Base-by-base conservation (phyloP, 2,797 vertebrate genomes). In the Acanthis flammea region DNA sequence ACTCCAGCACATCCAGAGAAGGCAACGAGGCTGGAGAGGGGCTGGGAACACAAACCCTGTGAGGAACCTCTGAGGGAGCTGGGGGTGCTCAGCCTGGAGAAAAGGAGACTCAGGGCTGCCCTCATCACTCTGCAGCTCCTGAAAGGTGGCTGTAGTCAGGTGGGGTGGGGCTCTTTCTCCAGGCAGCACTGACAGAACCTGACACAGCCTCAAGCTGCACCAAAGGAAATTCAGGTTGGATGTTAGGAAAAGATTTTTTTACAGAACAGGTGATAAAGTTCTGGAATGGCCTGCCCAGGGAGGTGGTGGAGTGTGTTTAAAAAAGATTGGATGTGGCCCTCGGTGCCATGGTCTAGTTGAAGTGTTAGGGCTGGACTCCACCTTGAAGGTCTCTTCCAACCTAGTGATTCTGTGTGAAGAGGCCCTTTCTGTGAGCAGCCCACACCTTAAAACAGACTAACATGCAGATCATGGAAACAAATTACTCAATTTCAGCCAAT, bases 131-230 rank as follows among this genome's bases (percentile, higher is more conserved):
- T 4, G 5, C 27, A 41, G 1, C 57, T 41, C 6, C 37, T 41
- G 19, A 41, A 41, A 41, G 27, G 27, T 21, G 27, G 2, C 9
- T 60, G 37, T 41, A 1, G 2, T 39, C 9, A 21, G 18, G 0
- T 41, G 27, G 37, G 6, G 57, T 0, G 19, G 25, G 19, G 1
- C 27, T 61, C 58, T 21, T 15, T 41, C 37, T 41, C 19, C 58
- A 61, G n/a, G 37, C 27, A 22, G 37, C 57, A 18, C 18, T 60
- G 25, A 28, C 57, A 39, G 2, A 60, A 60, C 4, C 18, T 39
- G 57, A 60, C 37, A 28, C 12, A 39, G 35, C 1, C 27, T 60
- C 2, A 39, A 10, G 37, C 35, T 39, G 24, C 2, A 1, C 27
- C 25, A 60, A 39, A 19, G 18, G 37, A 60, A 39, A 39, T 39